Evolutionary conservation across 2,113 vertebrate species (phyloP).

Genomic region (Caretta caretta): DNA sequence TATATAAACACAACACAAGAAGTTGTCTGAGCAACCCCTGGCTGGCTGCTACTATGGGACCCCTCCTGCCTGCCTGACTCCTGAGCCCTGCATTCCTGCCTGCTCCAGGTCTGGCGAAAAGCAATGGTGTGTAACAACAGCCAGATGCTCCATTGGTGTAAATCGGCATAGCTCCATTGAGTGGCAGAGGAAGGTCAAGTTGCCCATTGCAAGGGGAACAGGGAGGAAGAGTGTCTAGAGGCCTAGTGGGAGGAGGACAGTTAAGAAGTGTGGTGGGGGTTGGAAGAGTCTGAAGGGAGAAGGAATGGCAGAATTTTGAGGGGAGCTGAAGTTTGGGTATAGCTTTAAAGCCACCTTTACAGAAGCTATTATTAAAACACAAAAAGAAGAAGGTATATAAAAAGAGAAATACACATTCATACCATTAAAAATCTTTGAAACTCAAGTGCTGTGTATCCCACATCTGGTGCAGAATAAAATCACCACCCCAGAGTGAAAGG

Average conservation of each 20-base stretch:
- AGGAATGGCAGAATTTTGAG: background rate
- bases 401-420: background rate
- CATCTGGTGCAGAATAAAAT: background rate
- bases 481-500: background rate
- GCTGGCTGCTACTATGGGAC: background rate
- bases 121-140: background rate
- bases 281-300: background rate
- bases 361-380: background rate
- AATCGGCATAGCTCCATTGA: background rate
- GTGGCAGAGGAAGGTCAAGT: background rate
- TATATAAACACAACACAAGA: background rate
- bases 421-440: background rate
- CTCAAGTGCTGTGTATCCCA: background rate
- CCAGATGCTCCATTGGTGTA: background rate
- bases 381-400: background rate
- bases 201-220: background rate
- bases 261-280: background rate
- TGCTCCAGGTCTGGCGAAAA: background rate
- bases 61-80: background rate
- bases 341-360: background rate
- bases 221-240: background rate
- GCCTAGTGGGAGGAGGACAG: rapidly evolving
- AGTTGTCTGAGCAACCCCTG: background rate
- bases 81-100: background rate
- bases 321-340: background rate